Base-by-base conservation (phyloP, 2,113 vertebrate genomes). In the Sinocyclocheilus anophthalmus region DNA sequence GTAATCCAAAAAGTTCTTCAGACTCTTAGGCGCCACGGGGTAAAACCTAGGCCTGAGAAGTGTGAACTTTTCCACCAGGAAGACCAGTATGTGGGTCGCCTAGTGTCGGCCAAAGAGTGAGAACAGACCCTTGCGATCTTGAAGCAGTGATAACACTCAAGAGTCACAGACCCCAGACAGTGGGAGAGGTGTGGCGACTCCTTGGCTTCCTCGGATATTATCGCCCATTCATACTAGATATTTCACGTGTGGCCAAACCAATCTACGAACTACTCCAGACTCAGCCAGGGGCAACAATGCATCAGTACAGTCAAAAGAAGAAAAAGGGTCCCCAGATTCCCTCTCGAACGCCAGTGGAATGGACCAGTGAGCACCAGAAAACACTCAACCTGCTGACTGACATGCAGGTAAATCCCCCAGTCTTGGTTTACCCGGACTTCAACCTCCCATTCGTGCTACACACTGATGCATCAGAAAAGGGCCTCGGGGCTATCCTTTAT, bases 141-240 rank as follows among this genome's bases (percentile, higher is more conserved):
- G 75, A 77, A 24, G 45, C 75, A 48, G 75, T 77, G 86, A n/a
- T 76, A 85, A n/a, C 88, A 85, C 20, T 30, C 9, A 8, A 87
- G 87, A 61, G 26, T 91, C 7, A 87, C 78, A 87, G 20, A 37
- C 87, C 80, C 4, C 59, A 84, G 14, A 88, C 85, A 45, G 87
- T 88, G 8, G 84, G 5, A 45, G 75, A 77, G 39, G 75, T 77
- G 13, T 20, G 42, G 8, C 30, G 48, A 24, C n/a, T 53, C 39
- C 20, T 70, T 13, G 89, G 89, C 1, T 91, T 90, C 11, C 55
- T 91, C 30, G 75, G 82, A 3, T 88, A 90, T 12, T 91, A 86
- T 20, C 83, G 61, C 3, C 61, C 85, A 1, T 84, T 90, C n/a
- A 78, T 88, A 18, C 89, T 85, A 57, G 82, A 88, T 33, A 88